Conservation (phyloP, 2,113 vertebrate species). For the Stictonetta naevosa region DNA sequence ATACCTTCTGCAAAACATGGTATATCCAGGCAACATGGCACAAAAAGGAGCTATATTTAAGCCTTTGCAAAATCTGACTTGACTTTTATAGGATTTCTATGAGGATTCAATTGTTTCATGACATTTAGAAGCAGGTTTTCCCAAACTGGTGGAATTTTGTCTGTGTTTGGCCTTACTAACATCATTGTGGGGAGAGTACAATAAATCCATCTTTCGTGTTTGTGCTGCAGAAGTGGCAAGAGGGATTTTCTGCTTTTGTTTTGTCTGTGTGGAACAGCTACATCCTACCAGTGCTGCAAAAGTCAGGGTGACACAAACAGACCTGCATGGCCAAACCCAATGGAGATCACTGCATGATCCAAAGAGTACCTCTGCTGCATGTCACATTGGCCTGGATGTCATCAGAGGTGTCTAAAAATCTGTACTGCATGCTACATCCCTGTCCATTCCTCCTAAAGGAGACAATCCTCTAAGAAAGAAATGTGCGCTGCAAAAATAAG, state of each 20-base stretch:
- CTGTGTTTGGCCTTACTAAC: not conserved
- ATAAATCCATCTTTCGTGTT: not conserved
- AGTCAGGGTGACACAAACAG: not conserved
- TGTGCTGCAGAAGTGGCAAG: not conserved
- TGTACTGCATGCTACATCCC: not conserved
- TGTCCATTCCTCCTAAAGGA: not conserved
- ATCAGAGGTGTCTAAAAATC: not conserved
- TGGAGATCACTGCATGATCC: not conserved
- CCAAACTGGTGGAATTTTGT: not conserved
- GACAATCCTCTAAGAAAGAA: not conserved
- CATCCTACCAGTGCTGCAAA: not conserved
- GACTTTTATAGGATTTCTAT: not conserved
- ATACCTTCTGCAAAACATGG: not conserved
- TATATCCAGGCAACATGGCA: not conserved
- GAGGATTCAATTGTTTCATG: not conserved
- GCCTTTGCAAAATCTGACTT: not conserved
- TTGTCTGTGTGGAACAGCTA: not conserved
- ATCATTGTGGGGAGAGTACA: not conserved
- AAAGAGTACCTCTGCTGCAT: not conserved
- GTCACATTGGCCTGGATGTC: not conserved
- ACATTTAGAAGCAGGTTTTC: not conserved
- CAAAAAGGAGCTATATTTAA: not conserved
- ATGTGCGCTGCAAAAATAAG: not conserved
- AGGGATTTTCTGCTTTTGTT: not conserved
- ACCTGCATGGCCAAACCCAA: not conserved